These are phyloP conservation scores for Oscheius sp. DNA, from an alignment of 2,888 invertebrate species.

Conservation along the genomic window DNA sequence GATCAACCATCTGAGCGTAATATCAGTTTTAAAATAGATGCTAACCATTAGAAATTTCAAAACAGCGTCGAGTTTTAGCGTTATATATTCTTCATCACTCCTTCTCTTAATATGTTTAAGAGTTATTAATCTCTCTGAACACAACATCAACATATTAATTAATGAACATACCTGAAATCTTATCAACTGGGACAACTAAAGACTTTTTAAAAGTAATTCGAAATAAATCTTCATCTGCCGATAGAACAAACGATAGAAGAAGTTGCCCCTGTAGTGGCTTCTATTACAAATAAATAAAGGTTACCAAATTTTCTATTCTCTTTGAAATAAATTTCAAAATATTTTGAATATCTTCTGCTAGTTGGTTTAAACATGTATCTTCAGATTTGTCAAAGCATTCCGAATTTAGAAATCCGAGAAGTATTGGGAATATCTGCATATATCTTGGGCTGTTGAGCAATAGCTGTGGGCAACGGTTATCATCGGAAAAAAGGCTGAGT, in stretches of 20 bases:
- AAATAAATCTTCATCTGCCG: neutral
- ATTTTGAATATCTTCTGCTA: neutral
- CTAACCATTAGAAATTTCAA: conserved; percentile 5
- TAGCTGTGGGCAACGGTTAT: conserved; percentile 10
- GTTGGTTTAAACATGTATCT: neutral
- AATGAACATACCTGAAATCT: too few species aligned
- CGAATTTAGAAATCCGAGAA: neutral
- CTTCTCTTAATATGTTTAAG: too few species aligned
- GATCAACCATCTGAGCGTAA: neutral
- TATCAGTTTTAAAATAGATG: too few species aligned
- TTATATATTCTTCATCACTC: conserved; percentile 5
- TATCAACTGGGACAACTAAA: neutral
- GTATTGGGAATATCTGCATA: conserved; percentile 14
- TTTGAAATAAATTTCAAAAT: neutral
- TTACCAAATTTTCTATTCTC: conserved; percentile 11
- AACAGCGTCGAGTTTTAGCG: conserved; percentile 12
- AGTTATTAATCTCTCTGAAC: too few species aligned
- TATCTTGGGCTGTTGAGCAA: neutral
- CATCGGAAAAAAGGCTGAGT: conserved; percentile 3
- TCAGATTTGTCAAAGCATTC: conserved; percentile 8
- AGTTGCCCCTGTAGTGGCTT: neutral
- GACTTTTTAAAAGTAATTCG: neutral
- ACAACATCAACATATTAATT: too few species aligned
- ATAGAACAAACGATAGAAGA: neutral
- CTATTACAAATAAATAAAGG: neutral